Evolutionary conservation across 2,888 invertebrate genomes (phyloP), one percentile per base, ranked within the genome.

Genomic region (Diabrotica balteata): DNA sequence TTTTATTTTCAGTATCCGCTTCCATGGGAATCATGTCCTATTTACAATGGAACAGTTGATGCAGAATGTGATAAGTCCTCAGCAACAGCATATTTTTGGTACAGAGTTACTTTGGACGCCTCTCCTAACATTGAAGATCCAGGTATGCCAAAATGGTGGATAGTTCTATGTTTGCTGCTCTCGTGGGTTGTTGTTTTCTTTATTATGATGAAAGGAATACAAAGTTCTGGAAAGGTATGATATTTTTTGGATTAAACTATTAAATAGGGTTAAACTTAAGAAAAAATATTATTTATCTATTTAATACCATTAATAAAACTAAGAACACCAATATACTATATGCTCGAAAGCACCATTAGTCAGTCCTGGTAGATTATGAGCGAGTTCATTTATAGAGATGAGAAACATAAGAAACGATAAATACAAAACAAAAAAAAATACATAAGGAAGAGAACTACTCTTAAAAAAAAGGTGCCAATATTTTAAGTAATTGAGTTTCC

Each of bases 141-240:
- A 0, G 94, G 93, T 45, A 91, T 91, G 42, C 90, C 97, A 7
- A 91, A 94, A 76, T 96, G 95, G 95, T 96, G 96, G 93, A 96
- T 97, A 82, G 92, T 94, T 0, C 83, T 95, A 46, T 96, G 96
- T 80, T 88, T 97, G 58, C 82, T 95, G 68, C 86, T 96, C 45
- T 93, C 96, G 32, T 97, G 97, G 97, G 84, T 91, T 59, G 88
- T 96, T 73, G 96, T 97, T 45, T 97, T 95, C 86, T 93, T 95
- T 81, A 96, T 97, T 80, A 95, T 97, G 55, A 96, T 96, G 94
- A 95, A 95, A 84, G 97, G 97, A 58, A 97, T 97, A 73, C 96
- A 97, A 85, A 96, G 96, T 78, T 96, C 96, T 73, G 97, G 97
- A 79, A 96, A 96, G 90, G 95, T 94, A 47, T 47, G 47, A 47